A percentile compares a stretch with the other conserved stretches of the same genome.
phyloP scores from a whole-genome alignment of 2,888 invertebrate genomes.

The Microplitis manilae region DNA sequence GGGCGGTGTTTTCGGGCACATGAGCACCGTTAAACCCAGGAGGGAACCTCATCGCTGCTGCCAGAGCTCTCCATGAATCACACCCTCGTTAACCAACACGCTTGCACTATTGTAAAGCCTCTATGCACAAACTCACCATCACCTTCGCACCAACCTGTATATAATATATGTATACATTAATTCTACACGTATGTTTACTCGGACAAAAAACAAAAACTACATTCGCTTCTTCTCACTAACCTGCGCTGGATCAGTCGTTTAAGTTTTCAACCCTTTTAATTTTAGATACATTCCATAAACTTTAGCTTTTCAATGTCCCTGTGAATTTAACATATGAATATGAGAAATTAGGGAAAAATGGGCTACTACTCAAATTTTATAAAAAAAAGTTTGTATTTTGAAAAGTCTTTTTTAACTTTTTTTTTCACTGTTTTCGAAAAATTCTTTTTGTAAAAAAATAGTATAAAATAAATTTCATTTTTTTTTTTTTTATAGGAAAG shows the following conservation, averaged over 20 bases:
- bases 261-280: slow-evolving; percentile 2
- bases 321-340: not conserved
- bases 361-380: too few species aligned
- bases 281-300: slow-evolving; percentile 6
- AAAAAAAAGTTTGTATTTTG: too few species aligned
- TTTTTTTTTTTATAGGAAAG: too few species aligned
- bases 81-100: slow-evolving; percentile 68
- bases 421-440: too few species aligned
- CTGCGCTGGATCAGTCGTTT: not conserved
- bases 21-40: slow-evolving; percentile 63
- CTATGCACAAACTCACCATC: slow-evolving; percentile 5
- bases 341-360: not conserved
- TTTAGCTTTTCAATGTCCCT: not conserved
- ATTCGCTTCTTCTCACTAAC: not conserved
- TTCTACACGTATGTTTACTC: not conserved
- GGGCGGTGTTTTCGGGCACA: slow-evolving; percentile 34
- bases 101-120: slow-evolving; percentile 41
- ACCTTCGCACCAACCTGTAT: slow-evolving; percentile 45
- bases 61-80: slow-evolving; percentile 67
- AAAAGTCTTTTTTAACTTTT: too few species aligned
- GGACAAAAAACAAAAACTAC: slow-evolving; percentile 9
- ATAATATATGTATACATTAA: not conserved
- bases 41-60: slow-evolving; percentile 56
- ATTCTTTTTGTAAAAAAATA: too few species aligned
- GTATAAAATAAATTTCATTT: too few species aligned